Conservation (phyloP, 1,140 invertebrate species). For the Ceratina calcarata region DNA sequence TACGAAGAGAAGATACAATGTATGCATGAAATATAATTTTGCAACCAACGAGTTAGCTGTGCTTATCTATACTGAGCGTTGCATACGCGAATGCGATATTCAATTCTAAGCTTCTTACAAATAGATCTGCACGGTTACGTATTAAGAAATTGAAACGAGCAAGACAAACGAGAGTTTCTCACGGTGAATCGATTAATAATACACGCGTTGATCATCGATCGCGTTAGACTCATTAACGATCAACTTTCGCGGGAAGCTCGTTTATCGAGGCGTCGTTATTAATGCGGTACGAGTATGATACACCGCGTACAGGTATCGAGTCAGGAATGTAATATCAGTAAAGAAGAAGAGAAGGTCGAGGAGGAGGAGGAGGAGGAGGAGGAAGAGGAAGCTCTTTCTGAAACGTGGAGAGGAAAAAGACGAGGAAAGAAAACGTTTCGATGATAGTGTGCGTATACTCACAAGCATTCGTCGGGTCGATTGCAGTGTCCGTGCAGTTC, state of each 20-base stretch:
- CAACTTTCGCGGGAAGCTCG: conserved; percentile 18
- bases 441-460: conserved; percentile 82
- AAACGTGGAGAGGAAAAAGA: background rate
- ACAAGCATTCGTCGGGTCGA: conserved; percentile 96
- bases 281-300: conserved; percentile 21
- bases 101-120: no score
- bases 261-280: conserved; percentile 18
- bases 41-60: no score
- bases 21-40: no score
- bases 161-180: conserved; percentile 12
- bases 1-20: no score
- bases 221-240: conserved; percentile 22
- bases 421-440: background rate
- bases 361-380: background rate
- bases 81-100: no score
- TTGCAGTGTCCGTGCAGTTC: conserved; percentile 93
- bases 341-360: background rate
- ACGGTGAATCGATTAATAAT: conserved; percentile 2
- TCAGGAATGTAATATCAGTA: conserved; percentile 42
- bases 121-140: background rate
- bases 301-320: conserved; percentile 27
- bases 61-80: no score
- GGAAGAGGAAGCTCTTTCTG: background rate
- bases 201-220: background rate
- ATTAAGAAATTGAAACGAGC: background rate